Conservation (phyloP, 2,113 vertebrate species). For the Antigone vipio region DNA sequence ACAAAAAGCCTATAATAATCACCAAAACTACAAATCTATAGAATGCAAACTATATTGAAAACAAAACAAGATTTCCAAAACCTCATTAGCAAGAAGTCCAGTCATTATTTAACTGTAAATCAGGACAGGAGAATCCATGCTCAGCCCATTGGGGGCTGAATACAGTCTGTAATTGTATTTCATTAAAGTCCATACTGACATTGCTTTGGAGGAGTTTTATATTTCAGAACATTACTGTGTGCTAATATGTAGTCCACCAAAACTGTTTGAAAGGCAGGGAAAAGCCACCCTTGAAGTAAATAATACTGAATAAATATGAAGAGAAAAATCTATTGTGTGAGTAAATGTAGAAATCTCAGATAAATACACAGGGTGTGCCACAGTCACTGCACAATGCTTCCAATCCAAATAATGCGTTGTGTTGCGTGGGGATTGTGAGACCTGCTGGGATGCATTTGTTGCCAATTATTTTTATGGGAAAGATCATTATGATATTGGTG, state of each 20-base stretch:
- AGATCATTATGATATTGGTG: background rate
- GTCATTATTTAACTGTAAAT: background rate
- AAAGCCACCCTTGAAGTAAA: background rate
- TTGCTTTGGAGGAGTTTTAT: background rate
- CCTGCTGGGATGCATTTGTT: background rate
- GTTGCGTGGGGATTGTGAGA: background rate
- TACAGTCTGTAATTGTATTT: background rate
- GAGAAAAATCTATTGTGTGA: background rate
- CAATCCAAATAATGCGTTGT: background rate
- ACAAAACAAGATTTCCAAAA: background rate
- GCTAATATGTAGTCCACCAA: background rate
- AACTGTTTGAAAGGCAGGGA: background rate
- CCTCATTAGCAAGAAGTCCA: background rate
- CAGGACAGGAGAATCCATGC: background rate
- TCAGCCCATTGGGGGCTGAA: background rate
- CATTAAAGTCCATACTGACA: background rate
- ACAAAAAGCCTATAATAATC: background rate
- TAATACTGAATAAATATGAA: background rate
- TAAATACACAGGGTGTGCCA: background rate
- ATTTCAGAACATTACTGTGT: background rate
- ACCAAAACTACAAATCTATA: background rate
- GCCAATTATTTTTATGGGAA: constrained; percentile 7
- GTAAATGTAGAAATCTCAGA: background rate
- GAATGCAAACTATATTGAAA: background rate
- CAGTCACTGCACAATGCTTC: background rate